phyloP scores from a whole-genome alignment of 2,888 invertebrate species.

The Nephrocerus scutellatus region DNA sequence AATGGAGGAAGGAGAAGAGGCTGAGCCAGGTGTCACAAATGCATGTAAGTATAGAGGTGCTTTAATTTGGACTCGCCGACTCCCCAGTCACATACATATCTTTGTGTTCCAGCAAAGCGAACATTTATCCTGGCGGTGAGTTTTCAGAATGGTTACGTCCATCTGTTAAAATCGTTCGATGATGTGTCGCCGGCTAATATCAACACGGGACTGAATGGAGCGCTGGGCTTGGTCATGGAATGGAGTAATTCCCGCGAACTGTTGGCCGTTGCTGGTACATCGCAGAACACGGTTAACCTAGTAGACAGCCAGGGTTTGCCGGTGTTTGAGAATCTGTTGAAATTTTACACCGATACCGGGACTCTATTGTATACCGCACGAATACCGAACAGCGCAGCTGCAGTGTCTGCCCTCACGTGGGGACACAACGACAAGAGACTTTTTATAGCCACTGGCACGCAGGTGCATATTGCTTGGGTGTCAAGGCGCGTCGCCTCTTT shows the following conservation, averaged over 20 bases:
- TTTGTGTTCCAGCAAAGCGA: conserved; percentile 51
- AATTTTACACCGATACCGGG: conserved; percentile 86
- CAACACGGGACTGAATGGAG: conserved; percentile 67
- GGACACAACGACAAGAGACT: conserved; percentile 94
- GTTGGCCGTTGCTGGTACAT: conserved; percentile 81
- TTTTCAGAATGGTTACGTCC: conserved; percentile 83
- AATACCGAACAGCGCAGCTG: conserved; percentile 68
- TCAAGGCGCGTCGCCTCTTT: conserved; percentile 83
- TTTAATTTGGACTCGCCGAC: background rate
- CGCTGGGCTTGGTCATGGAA: conserved; percentile 76
- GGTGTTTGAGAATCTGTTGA: conserved; percentile 73
- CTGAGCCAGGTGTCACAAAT: conserved; percentile 54
- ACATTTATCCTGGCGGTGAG: conserved; percentile 79
- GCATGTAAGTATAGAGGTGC: conserved; percentile 39
- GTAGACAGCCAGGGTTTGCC: conserved; percentile 43
- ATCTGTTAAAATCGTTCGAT: conserved; percentile 83
- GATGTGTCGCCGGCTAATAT: conserved; percentile 86
- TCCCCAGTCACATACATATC: background rate
- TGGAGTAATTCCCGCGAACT: conserved; percentile 94
- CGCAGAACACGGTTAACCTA: conserved; percentile 40
- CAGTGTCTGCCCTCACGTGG: conserved; percentile 93
- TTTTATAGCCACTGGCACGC: conserved; percentile 87
- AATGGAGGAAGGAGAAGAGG: conserved; percentile 89
- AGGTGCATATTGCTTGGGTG: conserved; percentile 90
- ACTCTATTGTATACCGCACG: conserved; percentile 70